phyloP scores from a whole-genome alignment of 1,140 invertebrate species.

The Euura lappo region DNA sequence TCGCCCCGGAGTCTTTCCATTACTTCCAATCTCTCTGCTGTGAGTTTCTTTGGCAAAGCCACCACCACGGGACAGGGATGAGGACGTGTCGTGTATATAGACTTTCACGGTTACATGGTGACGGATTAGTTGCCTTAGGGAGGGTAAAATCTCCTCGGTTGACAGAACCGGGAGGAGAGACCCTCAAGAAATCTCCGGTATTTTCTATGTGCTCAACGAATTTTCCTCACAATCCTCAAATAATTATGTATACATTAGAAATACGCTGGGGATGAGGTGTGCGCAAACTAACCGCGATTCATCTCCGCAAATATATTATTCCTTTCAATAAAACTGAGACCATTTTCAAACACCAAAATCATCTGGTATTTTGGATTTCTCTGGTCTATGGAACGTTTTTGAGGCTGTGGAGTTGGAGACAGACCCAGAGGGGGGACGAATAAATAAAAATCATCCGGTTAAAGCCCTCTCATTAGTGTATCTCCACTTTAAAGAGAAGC shows the following conservation, averaged over 20 bases:
- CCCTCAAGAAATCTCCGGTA: neutral
- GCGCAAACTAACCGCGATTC: neutral
- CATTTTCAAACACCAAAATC: too few relatives aligned
- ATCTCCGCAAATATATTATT: neutral
- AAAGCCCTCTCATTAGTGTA: slow-evolving; percentile 5
- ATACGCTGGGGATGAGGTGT: too few relatives aligned
- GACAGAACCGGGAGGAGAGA: neutral
- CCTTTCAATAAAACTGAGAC: neutral
- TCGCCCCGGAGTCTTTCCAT: slow-evolving; percentile 57
- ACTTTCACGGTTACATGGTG: slow-evolving; percentile 3
- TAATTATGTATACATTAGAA: neutral
- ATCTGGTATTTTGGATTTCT: too few relatives aligned
- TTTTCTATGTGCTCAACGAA: neutral
- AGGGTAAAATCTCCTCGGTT: neutral
- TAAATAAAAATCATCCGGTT: neutral
- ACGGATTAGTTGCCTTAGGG: slow-evolving; percentile 6
- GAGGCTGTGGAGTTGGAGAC: too few relatives aligned
- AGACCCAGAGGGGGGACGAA: too few relatives aligned
- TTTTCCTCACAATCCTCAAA: neutral
- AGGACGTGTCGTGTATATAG: slow-evolving; percentile 1
- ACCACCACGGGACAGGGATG: neutral
- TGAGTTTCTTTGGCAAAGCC: neutral
- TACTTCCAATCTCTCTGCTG: slow-evolving; percentile 51
- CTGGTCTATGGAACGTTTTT: too few relatives aligned
- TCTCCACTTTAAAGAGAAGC: slow-evolving; percentile 2